Evolutionary conservation across 2,888 invertebrate genomes (phyloP).

Genomic region (Melanchra persicariae): DNA sequence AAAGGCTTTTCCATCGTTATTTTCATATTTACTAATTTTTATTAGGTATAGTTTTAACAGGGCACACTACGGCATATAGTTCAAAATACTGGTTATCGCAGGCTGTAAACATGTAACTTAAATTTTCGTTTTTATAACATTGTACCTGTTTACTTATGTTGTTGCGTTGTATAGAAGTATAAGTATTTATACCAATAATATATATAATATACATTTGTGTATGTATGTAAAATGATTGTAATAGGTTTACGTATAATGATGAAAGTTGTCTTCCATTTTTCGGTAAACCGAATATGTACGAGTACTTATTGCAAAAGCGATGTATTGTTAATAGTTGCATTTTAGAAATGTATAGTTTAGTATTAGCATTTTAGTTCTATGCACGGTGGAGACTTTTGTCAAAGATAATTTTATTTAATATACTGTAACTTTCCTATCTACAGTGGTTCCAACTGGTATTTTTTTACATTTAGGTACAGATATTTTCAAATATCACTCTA

Average conservation of each 20-base stretch:
- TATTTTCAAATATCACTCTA: too few relatives aligned
- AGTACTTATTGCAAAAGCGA: constrained; percentile 11
- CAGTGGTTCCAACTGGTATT: neutral
- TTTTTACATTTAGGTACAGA: neutral
- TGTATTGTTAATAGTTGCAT: constrained; percentile 35
- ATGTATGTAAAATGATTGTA: neutral
- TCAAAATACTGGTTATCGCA: constrained; percentile 1
- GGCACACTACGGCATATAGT: neutral
- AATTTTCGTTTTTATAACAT: neutral
- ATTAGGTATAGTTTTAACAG: neutral
- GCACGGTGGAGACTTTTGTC: neutral
- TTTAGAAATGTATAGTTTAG: constrained; percentile 42
- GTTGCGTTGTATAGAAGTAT: too few relatives aligned
- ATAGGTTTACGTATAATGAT: constrained; percentile 13
- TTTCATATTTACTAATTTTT: neutral
- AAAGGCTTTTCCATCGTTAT: neutral
- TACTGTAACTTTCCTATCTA: neutral
- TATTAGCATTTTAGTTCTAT: constrained; percentile 3
- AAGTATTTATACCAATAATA: neutral
- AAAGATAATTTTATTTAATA: neutral
- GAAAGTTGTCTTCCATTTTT: constrained; percentile 59
- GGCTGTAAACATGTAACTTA: too few relatives aligned
- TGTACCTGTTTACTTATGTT: constrained; percentile 1
- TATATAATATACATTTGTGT: neutral
- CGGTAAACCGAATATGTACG: constrained; percentile 41